Conservation (phyloP, 2,888 invertebrate species). For the Lycia hirtaria region DNA sequence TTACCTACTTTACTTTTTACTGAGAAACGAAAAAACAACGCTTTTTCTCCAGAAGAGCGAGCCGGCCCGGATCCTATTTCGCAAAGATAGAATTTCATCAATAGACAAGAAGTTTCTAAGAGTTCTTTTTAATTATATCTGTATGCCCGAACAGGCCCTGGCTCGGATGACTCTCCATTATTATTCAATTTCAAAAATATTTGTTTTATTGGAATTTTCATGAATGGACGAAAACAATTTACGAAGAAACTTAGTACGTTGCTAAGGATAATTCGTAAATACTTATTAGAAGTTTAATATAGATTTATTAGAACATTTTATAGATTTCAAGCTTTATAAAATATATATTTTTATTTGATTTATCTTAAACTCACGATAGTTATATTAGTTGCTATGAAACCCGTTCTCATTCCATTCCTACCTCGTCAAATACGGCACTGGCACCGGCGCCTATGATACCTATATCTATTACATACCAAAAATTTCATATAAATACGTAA, state of each 20-base stretch:
- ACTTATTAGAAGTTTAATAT: neutral
- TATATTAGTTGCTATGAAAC: too few relatives aligned
- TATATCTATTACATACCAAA: too few relatives aligned
- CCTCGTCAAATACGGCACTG: too few relatives aligned
- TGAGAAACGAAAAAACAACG: slow-evolving; percentile 58
- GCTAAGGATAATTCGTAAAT: neutral
- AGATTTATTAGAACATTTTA: neutral
- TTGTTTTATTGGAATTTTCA: slow-evolving; percentile 41
- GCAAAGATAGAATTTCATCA: slow-evolving; percentile 78
- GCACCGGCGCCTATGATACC: too few relatives aligned
- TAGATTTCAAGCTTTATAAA: neutral
- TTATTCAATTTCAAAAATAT: slow-evolving; percentile 29
- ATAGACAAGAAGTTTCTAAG: slow-evolving; percentile 71
- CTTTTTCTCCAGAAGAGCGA: slow-evolving; percentile 62
- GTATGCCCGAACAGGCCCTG: slow-evolving; percentile 60
- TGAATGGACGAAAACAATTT: slow-evolving; percentile 34
- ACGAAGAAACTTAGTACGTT: slow-evolving; percentile 11
- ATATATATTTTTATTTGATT: too few relatives aligned
- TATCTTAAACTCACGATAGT: too few relatives aligned
- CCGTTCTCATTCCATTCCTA: too few relatives aligned
- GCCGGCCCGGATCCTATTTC: slow-evolving; percentile 73
- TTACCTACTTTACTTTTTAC: slow-evolving; percentile 66
- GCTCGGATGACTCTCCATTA: slow-evolving; percentile 56
- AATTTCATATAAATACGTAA: too few relatives aligned
- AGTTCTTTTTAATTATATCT: slow-evolving; percentile 78